Evolutionary conservation across 2,888 invertebrate genomes (phyloP).

Genomic region (Gymnocheta viridis): DNA sequence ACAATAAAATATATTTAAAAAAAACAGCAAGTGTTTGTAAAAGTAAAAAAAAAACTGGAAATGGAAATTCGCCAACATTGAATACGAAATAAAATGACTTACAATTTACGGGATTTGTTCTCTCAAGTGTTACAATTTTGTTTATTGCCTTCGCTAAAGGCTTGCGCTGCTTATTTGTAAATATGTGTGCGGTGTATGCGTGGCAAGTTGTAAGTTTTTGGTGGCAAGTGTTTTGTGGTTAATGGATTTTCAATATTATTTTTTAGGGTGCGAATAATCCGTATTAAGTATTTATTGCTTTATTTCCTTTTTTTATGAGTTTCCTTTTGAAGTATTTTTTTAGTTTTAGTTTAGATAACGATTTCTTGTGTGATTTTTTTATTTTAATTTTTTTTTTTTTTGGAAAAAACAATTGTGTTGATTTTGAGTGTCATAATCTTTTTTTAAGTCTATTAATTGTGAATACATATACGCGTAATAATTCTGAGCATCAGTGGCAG

Average conservation of each 20-base stretch:
- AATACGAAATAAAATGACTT: slow-evolving; percentile 53
- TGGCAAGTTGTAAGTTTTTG: slow-evolving; percentile 44
- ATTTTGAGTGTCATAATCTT: slow-evolving; percentile 51
- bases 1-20: background rate
- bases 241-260: slow-evolving; percentile 73
- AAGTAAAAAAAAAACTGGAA: slow-evolving; percentile 1
- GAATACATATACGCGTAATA: slow-evolving; percentile 7
- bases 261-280: slow-evolving; percentile 72
- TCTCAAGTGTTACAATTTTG: slow-evolving; percentile 74
- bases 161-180: slow-evolving; percentile 38
- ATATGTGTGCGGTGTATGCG: slow-evolving; percentile 10
- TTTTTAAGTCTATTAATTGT: slow-evolving; percentile 51
- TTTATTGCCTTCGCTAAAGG: slow-evolving; percentile 71
- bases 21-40: slow-evolving; percentile 50
- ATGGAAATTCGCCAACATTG: slow-evolving; percentile 27
- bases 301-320: slow-evolving; percentile 46
- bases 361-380: slow-evolving; percentile 49
- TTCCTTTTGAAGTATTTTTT: slow-evolving; percentile 47
- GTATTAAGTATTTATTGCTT: slow-evolving; percentile 72
- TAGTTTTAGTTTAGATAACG: slow-evolving; percentile 12
- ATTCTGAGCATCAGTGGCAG: no score
- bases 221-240: slow-evolving; percentile 72
- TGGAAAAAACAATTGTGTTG: slow-evolving; percentile 56
- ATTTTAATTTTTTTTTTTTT: slow-evolving; percentile 53
- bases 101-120: slow-evolving; percentile 70